Base-by-base conservation (phyloP, 2,113 vertebrate genomes). In the Siniperca chuatsi region DNA sequence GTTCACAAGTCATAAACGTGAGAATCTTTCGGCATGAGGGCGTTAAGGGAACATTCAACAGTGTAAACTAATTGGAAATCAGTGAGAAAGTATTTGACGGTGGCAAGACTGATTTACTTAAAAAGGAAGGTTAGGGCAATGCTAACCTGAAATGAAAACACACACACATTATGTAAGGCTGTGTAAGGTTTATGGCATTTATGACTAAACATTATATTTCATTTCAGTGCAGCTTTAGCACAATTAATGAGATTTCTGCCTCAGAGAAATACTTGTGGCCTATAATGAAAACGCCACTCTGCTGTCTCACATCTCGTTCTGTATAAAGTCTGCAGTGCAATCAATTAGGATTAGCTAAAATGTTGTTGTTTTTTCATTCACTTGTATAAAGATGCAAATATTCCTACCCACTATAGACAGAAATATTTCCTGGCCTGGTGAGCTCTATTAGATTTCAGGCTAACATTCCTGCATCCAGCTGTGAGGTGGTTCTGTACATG, bases 381-480 rank as follows among this genome's bases (percentile, higher is more conserved):
- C 60, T 74, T 81, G n/a, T 58, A 74, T 79, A 62, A 23, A 73
- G 48, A 84, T 81, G 70, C 37, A 79, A 83, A 64, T 85, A 23
- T 83, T 33, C 33, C 64, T 73, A 64, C 29, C 68, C 61, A 66
- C 50, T 66, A 8, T 40, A 74, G 80, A 73, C 37, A 55, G 73
- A 78, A 4, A 72, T 67, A 57, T 67, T 88, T 88, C 80, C 86
- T 85, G 86, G 57, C 64, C 78, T 74, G 86, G 82, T 82, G 84
- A 52, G 29, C 83, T 90, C 81, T 89, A 18, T 85, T 89, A 86
- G 85, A 87, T 88, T 70, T 82, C 48, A 89, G 87, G 90, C 90
- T 91, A 92, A 89, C 89, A 78, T 75, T 57, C 75, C 73, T 85
- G 77, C 82, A 85, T 80, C 82, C 13, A 72, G 71, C 75, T 62